Evolutionary conservation across 2,113 vertebrate genomes (phyloP).

Genomic region (Rana temporaria): DNA sequence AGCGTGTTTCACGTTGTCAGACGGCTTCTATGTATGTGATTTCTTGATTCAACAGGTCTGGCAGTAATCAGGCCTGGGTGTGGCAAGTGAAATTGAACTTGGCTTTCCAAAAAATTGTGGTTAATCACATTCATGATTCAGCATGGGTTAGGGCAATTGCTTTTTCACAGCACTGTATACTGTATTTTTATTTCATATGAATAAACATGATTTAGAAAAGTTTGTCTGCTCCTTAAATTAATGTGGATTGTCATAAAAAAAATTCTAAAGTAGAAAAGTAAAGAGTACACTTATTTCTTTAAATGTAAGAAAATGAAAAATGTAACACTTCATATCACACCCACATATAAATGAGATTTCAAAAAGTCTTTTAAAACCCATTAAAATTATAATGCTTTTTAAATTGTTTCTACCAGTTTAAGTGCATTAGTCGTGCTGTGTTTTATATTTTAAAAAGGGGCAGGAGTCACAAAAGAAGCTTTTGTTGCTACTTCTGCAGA

Average conservation of each 20-base stretch:
- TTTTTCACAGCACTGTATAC: too few relatives aligned
- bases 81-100: too few relatives aligned
- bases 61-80: too few relatives aligned
- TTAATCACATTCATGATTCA: too few relatives aligned
- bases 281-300: slow-evolving; percentile 35
- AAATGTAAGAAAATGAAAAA: slow-evolving; percentile 32
- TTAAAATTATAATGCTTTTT: slow-evolving; percentile 52
- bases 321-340: slow-evolving; percentile 47
- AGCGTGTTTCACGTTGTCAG: too few relatives aligned
- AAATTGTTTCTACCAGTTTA: slow-evolving; percentile 49
- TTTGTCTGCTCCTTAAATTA: not conserved
- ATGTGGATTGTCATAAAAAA: not conserved
- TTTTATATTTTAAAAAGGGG: slow-evolving; percentile 40
- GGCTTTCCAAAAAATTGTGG: too few relatives aligned
- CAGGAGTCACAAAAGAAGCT: slow-evolving; percentile 27
- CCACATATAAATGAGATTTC: slow-evolving; percentile 49
- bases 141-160: too few relatives aligned
- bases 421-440: slow-evolving; percentile 44
- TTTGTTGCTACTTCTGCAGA: slow-evolving; percentile 10
- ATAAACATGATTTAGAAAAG: too few relatives aligned
- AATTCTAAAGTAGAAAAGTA: slow-evolving; percentile 9
- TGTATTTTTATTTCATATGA: too few relatives aligned
- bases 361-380: slow-evolving; percentile 42
- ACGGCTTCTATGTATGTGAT: too few relatives aligned
- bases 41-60: too few relatives aligned